Evolutionary conservation across 2,113 vertebrate genomes (phyloP), one percentile per base, ranked within the genome.

Genomic region (Grantiella picta): DNA sequence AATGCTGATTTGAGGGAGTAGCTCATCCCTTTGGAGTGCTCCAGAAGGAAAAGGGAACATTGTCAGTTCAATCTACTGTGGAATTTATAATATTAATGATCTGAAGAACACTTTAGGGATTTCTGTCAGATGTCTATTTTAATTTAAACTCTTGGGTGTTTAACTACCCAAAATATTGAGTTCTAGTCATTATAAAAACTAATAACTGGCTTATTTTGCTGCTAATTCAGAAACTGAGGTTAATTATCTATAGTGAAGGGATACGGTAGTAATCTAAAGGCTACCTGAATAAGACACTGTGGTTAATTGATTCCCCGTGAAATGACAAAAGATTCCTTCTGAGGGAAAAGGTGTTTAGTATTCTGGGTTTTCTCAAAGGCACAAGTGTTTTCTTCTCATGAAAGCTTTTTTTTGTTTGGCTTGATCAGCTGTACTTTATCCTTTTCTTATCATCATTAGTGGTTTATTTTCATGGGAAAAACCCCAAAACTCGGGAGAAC

Each of bases 101-200:
- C 95, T 97, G 97, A 98, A 98, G 95, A 97, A 96, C 95, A 96
- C 98, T 96, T 98, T 65, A 96, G 98, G 97, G 97, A 98, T 97
- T 97, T 98, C 96, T 96, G 96, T 97, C 95, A 96, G 96, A 98
- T 98, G 97, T 98, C 97, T 98, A 97, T 98, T 98, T 98, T 98
- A 98, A 98, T 98, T 98, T 98, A 98, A 98, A 97, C 98, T 98
- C 97, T 96, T 95, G 97, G 97, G 97, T 98, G 96, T 96, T 98
- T 98, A 97, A 98, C 98, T 98, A 97, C 97, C 97, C 98, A 97
- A 98, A 98, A 98, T 97, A 98, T 97, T 97, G 97, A 98, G 97
- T 98, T 97, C 97, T 97, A 95, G 97, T 98, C 97, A 98, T 98
- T 98, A 97, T 97, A 94, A 97, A 98, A 98, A 98, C 98, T 98